Conservation (phyloP, 64 coral and sea anemone genomes). For the Stylophora pistillata region DNA sequence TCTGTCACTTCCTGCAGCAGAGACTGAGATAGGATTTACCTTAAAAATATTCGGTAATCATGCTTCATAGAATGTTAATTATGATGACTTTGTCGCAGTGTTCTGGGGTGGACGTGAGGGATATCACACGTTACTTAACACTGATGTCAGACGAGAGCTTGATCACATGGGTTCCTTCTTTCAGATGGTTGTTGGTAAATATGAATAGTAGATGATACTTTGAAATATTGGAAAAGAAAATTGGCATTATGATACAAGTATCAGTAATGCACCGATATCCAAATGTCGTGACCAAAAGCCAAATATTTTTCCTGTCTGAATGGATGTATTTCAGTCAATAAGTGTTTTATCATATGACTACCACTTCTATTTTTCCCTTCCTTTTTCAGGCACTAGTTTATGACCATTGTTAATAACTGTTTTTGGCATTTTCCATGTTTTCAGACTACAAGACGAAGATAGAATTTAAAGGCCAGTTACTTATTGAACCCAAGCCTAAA, state of each 20-base stretch:
- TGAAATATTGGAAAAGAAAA: not conserved
- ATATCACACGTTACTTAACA: conserved; percentile 83
- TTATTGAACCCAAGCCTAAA: conserved; percentile 92
- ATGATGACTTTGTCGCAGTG: conserved; percentile 31
- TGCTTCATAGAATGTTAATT: not conserved
- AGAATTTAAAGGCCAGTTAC: conserved; percentile 79
- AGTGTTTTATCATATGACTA: too few relatives aligned
- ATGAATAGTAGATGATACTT: not conserved
- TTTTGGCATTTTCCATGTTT: not conserved
- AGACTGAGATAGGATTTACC: not conserved
- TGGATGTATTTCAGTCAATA: too few relatives aligned
- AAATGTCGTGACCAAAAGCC: too few relatives aligned
- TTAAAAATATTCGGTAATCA: not conserved
- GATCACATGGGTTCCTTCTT: conserved; percentile 90
- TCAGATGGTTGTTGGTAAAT: conserved; percentile 83
- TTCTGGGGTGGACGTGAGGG: conserved; percentile 96
- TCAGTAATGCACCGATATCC: too few relatives aligned
- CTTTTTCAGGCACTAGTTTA: too few relatives aligned
- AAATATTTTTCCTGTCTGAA: too few relatives aligned
- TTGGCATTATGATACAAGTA: not conserved
- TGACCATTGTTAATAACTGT: too few relatives aligned
- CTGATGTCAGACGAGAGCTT: conserved; percentile 85
- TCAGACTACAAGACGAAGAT: conserved; percentile 87
- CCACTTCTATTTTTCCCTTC: too few relatives aligned
- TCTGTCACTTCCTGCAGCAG: too few relatives aligned